These are phyloP conservation scores for Mellivora capensis DNA, from an alignment of 2,113 vertebrate genomes.

Conservation along the genomic window DNA sequence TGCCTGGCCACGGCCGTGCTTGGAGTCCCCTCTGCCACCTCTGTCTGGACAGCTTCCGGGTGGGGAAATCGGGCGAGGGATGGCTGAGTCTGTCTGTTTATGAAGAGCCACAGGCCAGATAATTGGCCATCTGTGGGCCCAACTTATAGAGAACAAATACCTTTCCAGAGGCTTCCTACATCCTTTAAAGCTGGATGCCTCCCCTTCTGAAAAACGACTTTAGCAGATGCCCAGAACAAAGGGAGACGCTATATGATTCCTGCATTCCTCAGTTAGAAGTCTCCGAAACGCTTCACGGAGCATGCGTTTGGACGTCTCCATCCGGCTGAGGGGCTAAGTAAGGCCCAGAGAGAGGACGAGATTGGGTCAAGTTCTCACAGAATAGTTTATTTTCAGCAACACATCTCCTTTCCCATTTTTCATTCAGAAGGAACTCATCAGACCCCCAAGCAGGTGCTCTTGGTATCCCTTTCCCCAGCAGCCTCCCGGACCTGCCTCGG, in stretches of 20 bases:
- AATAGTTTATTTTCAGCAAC: background rate
- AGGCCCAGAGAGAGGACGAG: background rate
- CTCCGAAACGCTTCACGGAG: background rate
- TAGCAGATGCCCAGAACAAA: background rate
- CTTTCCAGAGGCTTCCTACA: background rate
- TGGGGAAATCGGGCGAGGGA: fast-evolving
- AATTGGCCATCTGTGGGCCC: background rate
- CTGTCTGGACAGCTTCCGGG: background rate
- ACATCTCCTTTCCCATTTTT: background rate
- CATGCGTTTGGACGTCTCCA: fast-evolving
- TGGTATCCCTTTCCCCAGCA: fast-evolving
- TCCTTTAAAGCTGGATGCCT: background rate
- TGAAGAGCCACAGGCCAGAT: background rate
- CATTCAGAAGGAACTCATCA: too few relatives aligned
- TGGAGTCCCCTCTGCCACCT: background rate
- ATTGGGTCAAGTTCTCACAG: background rate
- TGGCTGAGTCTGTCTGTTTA: background rate
- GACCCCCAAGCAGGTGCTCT: background rate
- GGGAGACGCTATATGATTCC: background rate
- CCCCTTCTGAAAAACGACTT: background rate
- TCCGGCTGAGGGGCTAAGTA: background rate
- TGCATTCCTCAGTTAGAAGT: background rate
- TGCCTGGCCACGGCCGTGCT: too few relatives aligned
- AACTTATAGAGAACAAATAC: background rate
- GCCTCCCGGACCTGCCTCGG: background rate